Evolutionary conservation across 2,888 invertebrate genomes (phyloP).

Genomic region (Heteromurus nitidus): DNA sequence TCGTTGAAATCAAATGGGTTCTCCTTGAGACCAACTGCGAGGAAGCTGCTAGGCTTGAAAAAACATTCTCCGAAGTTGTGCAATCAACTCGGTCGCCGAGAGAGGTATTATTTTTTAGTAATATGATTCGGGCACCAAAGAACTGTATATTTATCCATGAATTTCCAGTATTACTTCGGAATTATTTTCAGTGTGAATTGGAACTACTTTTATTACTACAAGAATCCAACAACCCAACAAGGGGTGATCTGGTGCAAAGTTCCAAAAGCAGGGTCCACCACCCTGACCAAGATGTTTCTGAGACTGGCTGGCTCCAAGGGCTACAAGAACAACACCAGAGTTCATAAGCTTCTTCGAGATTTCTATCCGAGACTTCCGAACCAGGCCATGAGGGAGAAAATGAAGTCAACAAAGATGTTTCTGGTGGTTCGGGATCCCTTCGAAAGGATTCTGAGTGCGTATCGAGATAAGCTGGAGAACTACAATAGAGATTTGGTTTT

Average conservation of each 20-base stretch:
- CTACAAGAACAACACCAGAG: conserved; percentile 63
- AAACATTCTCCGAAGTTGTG: conserved; percentile 22
- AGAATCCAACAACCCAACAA: conserved; percentile 58
- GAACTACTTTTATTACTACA: conserved; percentile 70
- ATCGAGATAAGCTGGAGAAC: conserved; percentile 70
- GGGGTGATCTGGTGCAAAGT: conserved; percentile 72
- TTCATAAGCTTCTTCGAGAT: conserved; percentile 69
- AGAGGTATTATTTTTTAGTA: conserved; percentile 12
- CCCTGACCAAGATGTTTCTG: conserved; percentile 70
- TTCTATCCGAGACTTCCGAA: conserved; percentile 66
- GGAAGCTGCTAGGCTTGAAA: conserved; percentile 24
- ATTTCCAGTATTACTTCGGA: background rate
- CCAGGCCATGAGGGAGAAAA: conserved; percentile 56
- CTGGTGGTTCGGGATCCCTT: conserved; percentile 72
- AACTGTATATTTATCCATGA: background rate
- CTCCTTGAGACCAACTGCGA: background rate
- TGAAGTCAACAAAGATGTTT: conserved; percentile 64
- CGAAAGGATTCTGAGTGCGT: conserved; percentile 71
- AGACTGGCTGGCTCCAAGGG: conserved; percentile 67
- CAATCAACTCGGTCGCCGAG: conserved; percentile 23
- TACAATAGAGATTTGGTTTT: conserved; percentile 67
- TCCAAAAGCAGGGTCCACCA: conserved; percentile 71
- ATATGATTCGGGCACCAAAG: too few relatives aligned
- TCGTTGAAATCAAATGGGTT: conserved; percentile 16
- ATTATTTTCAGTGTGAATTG: conserved; percentile 66